Base-by-base conservation (phyloP, 2,797 vertebrate species). In the Aselliscus stoliczkanus region DNA sequence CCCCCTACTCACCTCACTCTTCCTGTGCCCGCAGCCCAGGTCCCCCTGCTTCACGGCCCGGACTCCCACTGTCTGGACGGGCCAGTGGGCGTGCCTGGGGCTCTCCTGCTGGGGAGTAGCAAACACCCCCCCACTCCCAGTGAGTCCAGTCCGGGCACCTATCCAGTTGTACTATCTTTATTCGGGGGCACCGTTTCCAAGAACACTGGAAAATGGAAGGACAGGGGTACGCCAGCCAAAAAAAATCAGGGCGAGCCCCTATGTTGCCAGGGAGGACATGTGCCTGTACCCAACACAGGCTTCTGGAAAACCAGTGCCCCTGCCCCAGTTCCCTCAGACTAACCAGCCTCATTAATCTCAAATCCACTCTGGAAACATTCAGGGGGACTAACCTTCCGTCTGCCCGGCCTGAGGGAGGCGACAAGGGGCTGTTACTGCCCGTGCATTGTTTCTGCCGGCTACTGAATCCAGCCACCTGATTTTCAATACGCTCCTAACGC, bases 351-450 rank as follows among this genome's bases (percentile, higher is more conserved):
- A 7, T 27, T 20, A 8, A 69, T 23, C 69, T 70, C 39, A 14
- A 8, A n/a, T 5, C 4, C 23, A 15, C 12, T 4, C 34, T 39
- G 34, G 29, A 21, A 42, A 87, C 2, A 31, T 12, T n/a, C 4
- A 13, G 73, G 12, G 23, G 23, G 70, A 6, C 37, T 13, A 54
- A 31, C 3, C 8, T 47, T 64, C 7, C 4, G 1, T 17, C 14
- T 15, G n/a, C 27, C 25, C 4, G 37, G 37, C 31, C n/a, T 4
- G 9, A 58, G 82, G 39, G n/a, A 8, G 50, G 13, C 0, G 39
- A 31, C 17, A 4, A 23, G 8, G 29, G 34, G 6, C 2, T 20
- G 5, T 29, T 2, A 2, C 2, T 0, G 1, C 4, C 1, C 0
- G 0, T 9, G 25, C 3, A 1, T 1, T 7, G 13, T 69, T 64